phyloP scores from a whole-genome alignment of 37 sponge, comb jelly and placozoan genomes.

The Axinella damicornis region DNA sequence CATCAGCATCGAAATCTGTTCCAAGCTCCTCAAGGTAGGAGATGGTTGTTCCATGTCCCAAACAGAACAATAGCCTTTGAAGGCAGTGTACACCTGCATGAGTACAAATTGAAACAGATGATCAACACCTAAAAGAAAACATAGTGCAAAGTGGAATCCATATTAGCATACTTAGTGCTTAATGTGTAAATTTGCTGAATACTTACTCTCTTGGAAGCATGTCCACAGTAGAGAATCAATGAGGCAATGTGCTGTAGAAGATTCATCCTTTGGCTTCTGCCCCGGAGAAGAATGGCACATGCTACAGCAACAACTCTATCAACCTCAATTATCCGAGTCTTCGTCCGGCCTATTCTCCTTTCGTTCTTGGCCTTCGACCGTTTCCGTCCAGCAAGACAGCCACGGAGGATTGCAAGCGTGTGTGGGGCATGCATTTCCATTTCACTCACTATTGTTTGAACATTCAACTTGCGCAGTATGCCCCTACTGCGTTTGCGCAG shows the following conservation, averaged over 20 bases:
- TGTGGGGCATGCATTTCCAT: background rate
- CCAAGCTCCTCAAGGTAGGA: no score
- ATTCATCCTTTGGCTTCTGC: background rate
- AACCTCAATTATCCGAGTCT: background rate
- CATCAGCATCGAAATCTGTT: no score
- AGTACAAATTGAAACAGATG: no score
- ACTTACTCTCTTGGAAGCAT: no score
- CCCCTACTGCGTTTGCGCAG: background rate
- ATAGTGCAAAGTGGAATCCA: no score
- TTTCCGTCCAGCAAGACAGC: background rate
- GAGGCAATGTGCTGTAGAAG: background rate
- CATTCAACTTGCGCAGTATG: background rate
- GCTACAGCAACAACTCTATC: background rate
- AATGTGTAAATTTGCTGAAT: no score
- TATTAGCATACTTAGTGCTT: no score
- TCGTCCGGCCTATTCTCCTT: no score
- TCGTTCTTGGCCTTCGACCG: background rate
- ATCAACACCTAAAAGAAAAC: no score
- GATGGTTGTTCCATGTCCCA: no score
- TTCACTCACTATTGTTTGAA: background rate
- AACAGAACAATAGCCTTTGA: no score
- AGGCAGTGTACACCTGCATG: no score
- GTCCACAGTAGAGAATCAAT: background rate
- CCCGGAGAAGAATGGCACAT: background rate
- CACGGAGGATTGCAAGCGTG: background rate